Conservation (phyloP, 2,888 invertebrate species). For the Embidobia sp. region DNA sequence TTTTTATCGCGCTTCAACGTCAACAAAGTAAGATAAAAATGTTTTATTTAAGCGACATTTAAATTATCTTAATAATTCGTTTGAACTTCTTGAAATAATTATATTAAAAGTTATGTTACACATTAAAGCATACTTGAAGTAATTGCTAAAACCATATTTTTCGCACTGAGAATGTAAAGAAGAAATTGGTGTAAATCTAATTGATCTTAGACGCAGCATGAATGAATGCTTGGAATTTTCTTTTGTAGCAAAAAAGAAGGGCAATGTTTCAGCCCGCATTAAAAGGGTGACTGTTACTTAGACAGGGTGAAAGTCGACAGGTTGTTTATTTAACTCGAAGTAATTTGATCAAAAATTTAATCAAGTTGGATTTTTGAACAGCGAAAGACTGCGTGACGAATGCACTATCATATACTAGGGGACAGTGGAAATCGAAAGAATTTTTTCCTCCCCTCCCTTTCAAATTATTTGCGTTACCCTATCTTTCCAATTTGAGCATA, state of each 20-base stretch:
- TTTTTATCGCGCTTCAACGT: too few species aligned
- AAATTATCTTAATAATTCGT: too few species aligned
- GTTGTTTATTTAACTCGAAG: constrained; percentile 81
- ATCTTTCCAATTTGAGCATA: constrained; percentile 36
- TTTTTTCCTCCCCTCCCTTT: constrained; percentile 64
- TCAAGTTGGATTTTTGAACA: constrained; percentile 80
- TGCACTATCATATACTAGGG: constrained; percentile 71
- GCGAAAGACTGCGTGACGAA: constrained; percentile 77
- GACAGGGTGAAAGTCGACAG: constrained; percentile 62
- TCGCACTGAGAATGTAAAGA: too few species aligned
- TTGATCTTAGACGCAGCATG: constrained; percentile 66
- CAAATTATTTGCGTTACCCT: constrained; percentile 35
- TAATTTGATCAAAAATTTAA: constrained; percentile 82
- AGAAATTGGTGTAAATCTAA: constrained; percentile 61
- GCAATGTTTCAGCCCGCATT: constrained; percentile 44
- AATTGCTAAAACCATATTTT: too few species aligned
- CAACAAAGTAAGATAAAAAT: too few species aligned
- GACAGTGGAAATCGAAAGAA: constrained; percentile 78
- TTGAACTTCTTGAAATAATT: too few species aligned
- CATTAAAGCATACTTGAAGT: too few species aligned
- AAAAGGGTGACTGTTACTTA: constrained; percentile 60
- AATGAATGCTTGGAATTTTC: constrained; percentile 73
- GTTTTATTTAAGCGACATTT: too few species aligned
- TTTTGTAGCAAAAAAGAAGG: constrained; percentile 46
- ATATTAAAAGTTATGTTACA: too few species aligned